phyloP scores from a whole-genome alignment of 2,888 invertebrate genomes.

The Hydriomena furcata region DNA sequence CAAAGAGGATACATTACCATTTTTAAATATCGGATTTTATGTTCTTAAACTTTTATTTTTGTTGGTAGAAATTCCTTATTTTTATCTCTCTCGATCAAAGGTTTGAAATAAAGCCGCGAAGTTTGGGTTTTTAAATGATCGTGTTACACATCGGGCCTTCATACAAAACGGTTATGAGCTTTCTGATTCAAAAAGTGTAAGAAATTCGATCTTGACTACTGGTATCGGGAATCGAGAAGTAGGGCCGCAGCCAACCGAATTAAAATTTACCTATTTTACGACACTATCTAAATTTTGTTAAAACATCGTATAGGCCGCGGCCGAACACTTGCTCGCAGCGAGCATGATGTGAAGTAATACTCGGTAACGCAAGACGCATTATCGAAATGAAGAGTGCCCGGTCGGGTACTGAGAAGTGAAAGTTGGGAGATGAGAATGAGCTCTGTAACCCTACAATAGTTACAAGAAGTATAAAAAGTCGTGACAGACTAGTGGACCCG shows the following conservation, averaged over 20 bases:
- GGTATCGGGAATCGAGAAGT: constrained; percentile 48
- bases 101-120: constrained; percentile 4
- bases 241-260: constrained; percentile 28
- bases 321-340: constrained; percentile 41
- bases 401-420: no score
- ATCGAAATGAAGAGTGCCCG: no score
- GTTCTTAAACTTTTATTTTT: neutral
- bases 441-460: constrained; percentile 65
- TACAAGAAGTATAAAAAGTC: constrained; percentile 77
- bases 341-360: constrained; percentile 69
- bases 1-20: neutral
- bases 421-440: constrained; percentile 64
- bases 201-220: constrained; percentile 76
- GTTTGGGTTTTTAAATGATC: neutral
- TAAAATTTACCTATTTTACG: constrained; percentile 35
- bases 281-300: constrained; percentile 34
- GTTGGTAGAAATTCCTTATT: no score
- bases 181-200: constrained; percentile 69
- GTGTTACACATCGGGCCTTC: constrained; percentile 19
- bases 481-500: constrained; percentile 80
- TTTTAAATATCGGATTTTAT: neutral
- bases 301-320: constrained; percentile 28
- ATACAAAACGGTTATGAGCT: constrained; percentile 67
- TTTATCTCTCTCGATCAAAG: neutral
- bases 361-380: constrained; percentile 52